These are phyloP conservation scores for Coccyzus lansbergi DNA, from an alignment of 2,797 vertebrate species.

Conservation along the genomic window DNA sequence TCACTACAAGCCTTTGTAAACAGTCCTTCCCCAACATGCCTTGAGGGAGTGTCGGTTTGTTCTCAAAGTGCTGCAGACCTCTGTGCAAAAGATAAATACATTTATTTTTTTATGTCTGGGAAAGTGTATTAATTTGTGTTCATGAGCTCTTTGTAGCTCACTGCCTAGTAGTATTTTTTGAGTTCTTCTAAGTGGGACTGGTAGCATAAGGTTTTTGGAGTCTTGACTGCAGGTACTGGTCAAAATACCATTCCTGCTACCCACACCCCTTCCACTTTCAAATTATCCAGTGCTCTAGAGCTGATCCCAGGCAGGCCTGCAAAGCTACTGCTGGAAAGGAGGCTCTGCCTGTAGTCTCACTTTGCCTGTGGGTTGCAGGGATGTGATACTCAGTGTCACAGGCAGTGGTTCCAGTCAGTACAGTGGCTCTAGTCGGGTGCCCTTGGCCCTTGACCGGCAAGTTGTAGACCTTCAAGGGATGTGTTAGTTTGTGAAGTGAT, in stretches of 20 bases:
- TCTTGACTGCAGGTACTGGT: not conserved
- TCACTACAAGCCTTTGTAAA: too few species aligned
- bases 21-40: not conserved
- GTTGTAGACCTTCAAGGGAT: not conserved
- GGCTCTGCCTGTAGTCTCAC: not conserved
- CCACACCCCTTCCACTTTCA: accelerated
- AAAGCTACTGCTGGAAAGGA: not conserved
- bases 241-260: not conserved
- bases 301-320: not conserved
- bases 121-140: not conserved
- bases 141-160: not conserved
- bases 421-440: accelerated
- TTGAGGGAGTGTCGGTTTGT: not conserved
- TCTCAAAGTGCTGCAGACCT: not conserved
- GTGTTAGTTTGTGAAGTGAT: not conserved
- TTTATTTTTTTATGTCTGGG: not conserved
- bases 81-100: not conserved
- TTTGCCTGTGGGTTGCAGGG: not conserved
- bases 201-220: not conserved
- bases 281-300: not conserved
- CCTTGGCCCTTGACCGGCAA: not conserved
- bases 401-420: accelerated
- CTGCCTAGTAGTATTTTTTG: not conserved
- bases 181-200: not conserved
- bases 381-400: not conserved